A percentile compares a stretch with the other conserved stretches of the same genome.
Evolutionary conservation across 2,113 vertebrate genomes (phyloP).

Genomic region (Stigmatopora argus): DNA sequence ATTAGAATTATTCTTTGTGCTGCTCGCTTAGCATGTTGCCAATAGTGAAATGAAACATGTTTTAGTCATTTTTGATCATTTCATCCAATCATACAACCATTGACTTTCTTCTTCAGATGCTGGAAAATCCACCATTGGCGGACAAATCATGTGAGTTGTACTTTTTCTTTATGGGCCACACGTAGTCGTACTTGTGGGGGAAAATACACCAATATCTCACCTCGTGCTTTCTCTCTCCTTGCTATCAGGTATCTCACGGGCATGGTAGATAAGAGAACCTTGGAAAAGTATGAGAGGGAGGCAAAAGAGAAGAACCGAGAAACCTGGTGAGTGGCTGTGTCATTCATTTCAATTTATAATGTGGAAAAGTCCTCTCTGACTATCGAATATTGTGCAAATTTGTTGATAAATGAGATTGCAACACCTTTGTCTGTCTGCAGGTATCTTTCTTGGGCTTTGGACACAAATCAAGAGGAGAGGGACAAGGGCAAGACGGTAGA

Average conservation of each 20-base stretch:
- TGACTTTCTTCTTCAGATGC: slow-evolving; percentile 74
- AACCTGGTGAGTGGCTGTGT: slow-evolving; percentile 79
- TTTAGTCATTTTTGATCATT: too few species aligned
- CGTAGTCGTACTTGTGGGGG: too few species aligned
- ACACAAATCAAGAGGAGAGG: slow-evolving; percentile 97
- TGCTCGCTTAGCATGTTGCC: too few species aligned
- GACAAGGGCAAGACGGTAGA: slow-evolving; percentile 99
- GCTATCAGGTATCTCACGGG: slow-evolving; percentile 89
- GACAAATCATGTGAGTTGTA: slow-evolving; percentile 93
- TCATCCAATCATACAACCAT: not conserved
- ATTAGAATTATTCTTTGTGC: too few species aligned
- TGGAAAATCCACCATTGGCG: slow-evolving; percentile 97
- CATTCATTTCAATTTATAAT: not conserved
- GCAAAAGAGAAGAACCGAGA: slow-evolving; percentile 99
- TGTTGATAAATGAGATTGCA: not conserved
- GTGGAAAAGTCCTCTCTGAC: not conserved
- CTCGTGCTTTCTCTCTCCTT: not conserved
- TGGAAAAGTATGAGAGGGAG: slow-evolving; percentile 98
- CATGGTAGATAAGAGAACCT: slow-evolving; percentile 98
- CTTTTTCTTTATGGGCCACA: accelerated
- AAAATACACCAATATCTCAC: not conserved
- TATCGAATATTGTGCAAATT: too few species aligned
- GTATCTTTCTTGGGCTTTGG: slow-evolving; percentile 98
- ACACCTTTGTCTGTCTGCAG: slow-evolving; percentile 50
- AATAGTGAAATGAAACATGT: too few species aligned